Percentiles rank a stretch among this genome's conserved stretches.
Conservation (phyloP, 2,888 invertebrate genomes). For the Platerodrilus igneus region DNA sequence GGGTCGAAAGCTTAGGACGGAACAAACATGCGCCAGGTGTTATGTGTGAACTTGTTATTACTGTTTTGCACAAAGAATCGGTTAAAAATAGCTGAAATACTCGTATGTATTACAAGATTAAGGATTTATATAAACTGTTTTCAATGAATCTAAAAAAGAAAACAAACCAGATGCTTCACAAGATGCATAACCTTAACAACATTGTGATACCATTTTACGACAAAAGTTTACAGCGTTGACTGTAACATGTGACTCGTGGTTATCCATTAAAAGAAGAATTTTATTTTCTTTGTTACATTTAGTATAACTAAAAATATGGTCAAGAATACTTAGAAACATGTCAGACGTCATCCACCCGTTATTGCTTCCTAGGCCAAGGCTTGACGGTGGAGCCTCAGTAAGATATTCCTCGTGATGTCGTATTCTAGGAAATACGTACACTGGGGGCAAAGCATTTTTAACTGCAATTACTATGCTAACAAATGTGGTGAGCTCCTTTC, state of each 20-base stretch:
- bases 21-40: too few relatives aligned
- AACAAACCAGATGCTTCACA: too few relatives aligned
- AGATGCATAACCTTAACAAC: too few relatives aligned
- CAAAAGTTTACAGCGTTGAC: constrained; percentile 32
- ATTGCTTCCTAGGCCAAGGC: constrained; percentile 9
- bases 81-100: too few relatives aligned
- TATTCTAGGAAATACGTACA: constrained; percentile 16
- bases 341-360: constrained; percentile 14
- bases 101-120: too few relatives aligned
- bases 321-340: constrained; percentile 29
- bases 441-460: constrained; percentile 12
- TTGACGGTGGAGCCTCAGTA: constrained; percentile 9
- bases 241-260: constrained; percentile 34
- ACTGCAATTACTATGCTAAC: constrained; percentile 17
- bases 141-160: too few relatives aligned
- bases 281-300: constrained; percentile 24
- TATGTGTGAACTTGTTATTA: too few relatives aligned
- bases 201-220: constrained; percentile 36
- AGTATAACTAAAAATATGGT: constrained; percentile 28
- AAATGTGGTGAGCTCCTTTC: too few relatives aligned
- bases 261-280: constrained; percentile 31
- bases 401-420: constrained; percentile 10
- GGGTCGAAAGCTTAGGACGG: too few relatives aligned
- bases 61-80: too few relatives aligned
- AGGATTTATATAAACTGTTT: too few relatives aligned